These are phyloP conservation scores for Drosophila bunnanda DNA, from an alignment of 2,888 invertebrate species.

Conservation along the genomic window DNA sequence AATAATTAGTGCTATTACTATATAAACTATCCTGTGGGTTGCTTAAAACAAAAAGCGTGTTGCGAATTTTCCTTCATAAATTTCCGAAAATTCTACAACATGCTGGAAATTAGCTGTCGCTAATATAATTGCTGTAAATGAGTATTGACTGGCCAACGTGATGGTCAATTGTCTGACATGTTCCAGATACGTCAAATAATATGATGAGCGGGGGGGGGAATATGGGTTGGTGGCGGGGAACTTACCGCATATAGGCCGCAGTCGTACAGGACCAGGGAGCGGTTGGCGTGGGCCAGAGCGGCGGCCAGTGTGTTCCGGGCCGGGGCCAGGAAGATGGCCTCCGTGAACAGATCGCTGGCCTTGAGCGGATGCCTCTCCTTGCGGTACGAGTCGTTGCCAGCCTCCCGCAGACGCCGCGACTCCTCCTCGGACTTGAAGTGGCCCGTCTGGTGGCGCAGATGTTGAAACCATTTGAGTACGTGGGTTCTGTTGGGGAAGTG, in stretches of 20 bases:
- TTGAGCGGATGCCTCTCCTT: slow-evolving; percentile 72
- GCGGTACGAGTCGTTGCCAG: slow-evolving; percentile 73
- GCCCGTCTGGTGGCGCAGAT: slow-evolving; percentile 69
- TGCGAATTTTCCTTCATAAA: too few species aligned
- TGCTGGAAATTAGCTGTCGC: slow-evolving; percentile 7
- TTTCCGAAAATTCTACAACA: not conserved
- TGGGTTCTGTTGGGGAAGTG: slow-evolving; percentile 54
- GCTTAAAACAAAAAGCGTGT: not conserved
- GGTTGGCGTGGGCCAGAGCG: slow-evolving; percentile 73
- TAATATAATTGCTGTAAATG: slow-evolving; percentile 8
- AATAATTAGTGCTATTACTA: too few species aligned
- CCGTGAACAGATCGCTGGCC: slow-evolving; percentile 73
- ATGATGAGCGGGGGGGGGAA: not conserved
- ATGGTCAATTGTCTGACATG: slow-evolving; percentile 2
- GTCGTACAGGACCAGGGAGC: slow-evolving; percentile 71
- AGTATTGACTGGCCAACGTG: slow-evolving; percentile 6
- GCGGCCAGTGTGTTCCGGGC: slow-evolving; percentile 68
- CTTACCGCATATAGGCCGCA: slow-evolving; percentile 74
- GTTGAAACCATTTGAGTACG: slow-evolving; percentile 77
- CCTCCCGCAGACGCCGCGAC: slow-evolving; percentile 70
- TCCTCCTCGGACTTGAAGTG: slow-evolving; percentile 74
- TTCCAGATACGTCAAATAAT: slow-evolving; percentile 3
- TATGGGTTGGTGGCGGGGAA: too few species aligned
- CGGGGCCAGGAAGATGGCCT: slow-evolving; percentile 72
- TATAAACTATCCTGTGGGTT: too few species aligned